Conservation (phyloP, 2,113 vertebrate species). For the Zapornia atra region DNA sequence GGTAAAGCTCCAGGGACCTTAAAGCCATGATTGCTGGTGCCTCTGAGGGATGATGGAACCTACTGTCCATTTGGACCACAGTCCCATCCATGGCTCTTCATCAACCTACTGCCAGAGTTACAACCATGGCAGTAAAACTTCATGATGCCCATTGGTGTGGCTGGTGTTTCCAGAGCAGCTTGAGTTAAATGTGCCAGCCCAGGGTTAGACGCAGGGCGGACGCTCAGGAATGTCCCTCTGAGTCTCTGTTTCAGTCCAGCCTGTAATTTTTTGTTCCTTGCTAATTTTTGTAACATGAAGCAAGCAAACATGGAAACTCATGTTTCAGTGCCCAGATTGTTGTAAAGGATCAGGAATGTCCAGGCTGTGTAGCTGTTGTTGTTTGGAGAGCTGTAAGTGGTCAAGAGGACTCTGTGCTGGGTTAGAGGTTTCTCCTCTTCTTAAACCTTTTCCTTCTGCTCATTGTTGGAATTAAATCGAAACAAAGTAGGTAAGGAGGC, state of each 20-base stretch:
- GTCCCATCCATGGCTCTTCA: background rate
- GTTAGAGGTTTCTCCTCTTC: background rate
- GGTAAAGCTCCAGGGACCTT: background rate
- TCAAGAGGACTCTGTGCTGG: background rate
- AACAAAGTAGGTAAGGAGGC: background rate
- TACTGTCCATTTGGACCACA: background rate
- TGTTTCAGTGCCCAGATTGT: slow-evolving; percentile 22
- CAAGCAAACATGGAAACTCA: slow-evolving; percentile 30
- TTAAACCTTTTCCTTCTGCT: background rate
- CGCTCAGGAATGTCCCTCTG: background rate
- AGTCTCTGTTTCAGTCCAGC: background rate
- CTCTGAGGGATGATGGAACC: background rate
- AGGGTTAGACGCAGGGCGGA: background rate
- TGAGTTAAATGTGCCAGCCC: background rate
- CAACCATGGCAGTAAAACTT: background rate
- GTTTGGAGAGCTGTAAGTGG: background rate
- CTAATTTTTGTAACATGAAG: background rate
- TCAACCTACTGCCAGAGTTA: background rate
- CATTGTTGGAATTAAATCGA: background rate
- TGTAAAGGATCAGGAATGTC: slow-evolving; percentile 39
- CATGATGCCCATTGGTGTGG: rapidly evolving
- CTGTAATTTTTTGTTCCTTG: slow-evolving; percentile 24
- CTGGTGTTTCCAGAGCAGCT: background rate
- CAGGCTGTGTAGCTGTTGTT: background rate
- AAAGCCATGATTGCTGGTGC: rapidly evolving